Evolutionary conservation across 2,888 invertebrate genomes (phyloP).

Genomic region (Chymomyza amoena): DNA sequence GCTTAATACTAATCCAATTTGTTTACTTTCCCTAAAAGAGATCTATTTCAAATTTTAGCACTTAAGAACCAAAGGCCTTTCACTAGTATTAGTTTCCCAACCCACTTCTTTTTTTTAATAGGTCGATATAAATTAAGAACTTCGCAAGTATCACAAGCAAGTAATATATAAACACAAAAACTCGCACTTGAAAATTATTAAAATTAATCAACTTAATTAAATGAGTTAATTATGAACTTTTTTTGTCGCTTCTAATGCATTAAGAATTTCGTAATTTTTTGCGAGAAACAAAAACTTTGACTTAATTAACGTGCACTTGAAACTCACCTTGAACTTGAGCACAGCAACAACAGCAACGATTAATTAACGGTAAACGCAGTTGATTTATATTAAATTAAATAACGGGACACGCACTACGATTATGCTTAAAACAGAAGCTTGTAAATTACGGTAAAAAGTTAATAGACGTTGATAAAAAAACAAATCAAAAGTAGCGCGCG

Average conservation of each 20-base stretch:
- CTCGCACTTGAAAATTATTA: neutral
- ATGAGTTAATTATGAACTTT: neutral
- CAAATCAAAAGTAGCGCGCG: neutral
- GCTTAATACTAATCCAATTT: too few relatives aligned
- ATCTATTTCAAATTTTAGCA: too few relatives aligned
- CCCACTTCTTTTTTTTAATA: too few relatives aligned
- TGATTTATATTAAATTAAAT: constrained; percentile 35
- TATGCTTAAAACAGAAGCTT: neutral
- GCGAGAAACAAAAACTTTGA: neutral
- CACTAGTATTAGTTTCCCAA: too few relatives aligned
- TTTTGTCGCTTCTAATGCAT: neutral
- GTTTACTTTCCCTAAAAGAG: too few relatives aligned
- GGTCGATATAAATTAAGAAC: neutral
- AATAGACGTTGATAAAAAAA: too few relatives aligned
- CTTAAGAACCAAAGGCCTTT: too few relatives aligned
- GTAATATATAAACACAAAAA: neutral
- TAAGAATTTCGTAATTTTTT: neutral
- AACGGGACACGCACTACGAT: constrained; percentile 45
- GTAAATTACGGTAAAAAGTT: neutral
- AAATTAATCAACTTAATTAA: neutral
- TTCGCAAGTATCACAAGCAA: neutral
- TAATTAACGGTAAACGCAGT: neutral
- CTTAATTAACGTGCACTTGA: neutral
- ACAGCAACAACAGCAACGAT: constrained; percentile 10
- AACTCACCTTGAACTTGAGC: constrained; percentile 61